Evolutionary conservation across 2,797 vertebrate species (phyloP).

Genomic region (Lophotriccus pileatus): DNA sequence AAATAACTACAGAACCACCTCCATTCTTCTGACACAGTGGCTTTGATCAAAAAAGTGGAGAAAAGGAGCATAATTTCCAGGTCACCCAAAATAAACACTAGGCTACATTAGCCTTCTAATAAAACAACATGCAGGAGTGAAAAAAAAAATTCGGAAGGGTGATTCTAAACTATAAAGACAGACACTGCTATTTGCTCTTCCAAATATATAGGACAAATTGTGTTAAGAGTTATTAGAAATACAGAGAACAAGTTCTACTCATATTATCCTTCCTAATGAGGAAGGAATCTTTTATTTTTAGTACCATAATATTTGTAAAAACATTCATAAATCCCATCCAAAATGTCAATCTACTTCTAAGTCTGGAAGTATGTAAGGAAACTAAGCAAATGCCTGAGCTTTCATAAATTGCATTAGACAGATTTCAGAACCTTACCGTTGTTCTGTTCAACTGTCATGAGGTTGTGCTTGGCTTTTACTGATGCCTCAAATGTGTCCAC

Average conservation of each 20-base stretch:
- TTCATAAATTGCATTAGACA: background rate
- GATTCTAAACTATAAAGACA: background rate
- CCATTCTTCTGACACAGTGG: background rate
- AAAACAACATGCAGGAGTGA: background rate
- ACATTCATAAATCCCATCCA: background rate
- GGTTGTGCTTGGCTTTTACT: constrained; percentile 96
- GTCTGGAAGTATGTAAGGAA: background rate
- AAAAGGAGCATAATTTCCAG: background rate
- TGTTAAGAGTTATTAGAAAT: background rate
- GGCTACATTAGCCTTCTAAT: background rate
- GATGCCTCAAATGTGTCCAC: constrained; percentile 94
- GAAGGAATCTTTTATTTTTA: background rate
- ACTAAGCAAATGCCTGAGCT: background rate
- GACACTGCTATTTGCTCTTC: background rate
- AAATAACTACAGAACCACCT: background rate
- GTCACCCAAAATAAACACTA: background rate
- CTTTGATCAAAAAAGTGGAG: background rate
- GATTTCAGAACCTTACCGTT: constrained; percentile 81
- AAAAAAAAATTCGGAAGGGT: background rate
- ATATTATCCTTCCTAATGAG: accelerated
- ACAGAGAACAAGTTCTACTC: background rate
- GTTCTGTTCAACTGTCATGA: constrained; percentile 93
- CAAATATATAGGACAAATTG: background rate
- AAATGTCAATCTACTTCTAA: background rate
- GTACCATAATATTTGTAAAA: background rate